phyloP scores from a whole-genome alignment of 2,797 vertebrate species.

The Cetoscarus ocellatus region DNA sequence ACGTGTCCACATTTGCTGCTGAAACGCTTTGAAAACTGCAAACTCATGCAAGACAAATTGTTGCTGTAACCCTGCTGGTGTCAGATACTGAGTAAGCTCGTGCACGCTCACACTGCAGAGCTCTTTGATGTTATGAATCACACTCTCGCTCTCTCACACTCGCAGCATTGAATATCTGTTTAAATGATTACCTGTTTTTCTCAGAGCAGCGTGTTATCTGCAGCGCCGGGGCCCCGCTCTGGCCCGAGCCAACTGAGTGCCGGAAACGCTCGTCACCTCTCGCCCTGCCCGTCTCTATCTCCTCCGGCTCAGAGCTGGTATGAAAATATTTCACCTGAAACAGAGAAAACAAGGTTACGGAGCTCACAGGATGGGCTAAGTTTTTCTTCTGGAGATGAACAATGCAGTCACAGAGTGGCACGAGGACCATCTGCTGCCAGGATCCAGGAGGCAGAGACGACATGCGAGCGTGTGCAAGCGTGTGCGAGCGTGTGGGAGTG shows the following conservation, averaged over 20 bases:
- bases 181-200: conserved; percentile 63
- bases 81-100: conserved; percentile 11
- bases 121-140: conserved; percentile 48
- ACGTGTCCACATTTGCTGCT: conserved; percentile 3
- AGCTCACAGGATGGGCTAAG: conserved; percentile 64
- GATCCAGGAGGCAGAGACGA: conserved; percentile 22
- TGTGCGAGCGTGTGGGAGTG: neutral
- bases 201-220: conserved; percentile 58
- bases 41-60: conserved; percentile 28
- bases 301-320: conserved; percentile 58
- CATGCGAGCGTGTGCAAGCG: neutral
- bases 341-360: conserved; percentile 70
- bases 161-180: conserved; percentile 29
- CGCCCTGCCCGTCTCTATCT: conserved; percentile 60
- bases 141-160: conserved; percentile 19
- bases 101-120: conserved; percentile 1
- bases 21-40: conserved; percentile 1
- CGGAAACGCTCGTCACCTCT: conserved; percentile 69
- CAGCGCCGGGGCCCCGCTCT: conserved; percentile 10
- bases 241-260: conserved; percentile 29
- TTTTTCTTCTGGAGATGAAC: conserved; percentile 69
- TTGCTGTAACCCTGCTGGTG: conserved; percentile 25
- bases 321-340: conserved; percentile 71
- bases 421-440: conserved; percentile 40
- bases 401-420: conserved; percentile 44